Evolutionary conservation across 2,888 invertebrate genomes (phyloP), one percentile per base, ranked within the genome.

Genomic region (Drosophila greeni): DNA sequence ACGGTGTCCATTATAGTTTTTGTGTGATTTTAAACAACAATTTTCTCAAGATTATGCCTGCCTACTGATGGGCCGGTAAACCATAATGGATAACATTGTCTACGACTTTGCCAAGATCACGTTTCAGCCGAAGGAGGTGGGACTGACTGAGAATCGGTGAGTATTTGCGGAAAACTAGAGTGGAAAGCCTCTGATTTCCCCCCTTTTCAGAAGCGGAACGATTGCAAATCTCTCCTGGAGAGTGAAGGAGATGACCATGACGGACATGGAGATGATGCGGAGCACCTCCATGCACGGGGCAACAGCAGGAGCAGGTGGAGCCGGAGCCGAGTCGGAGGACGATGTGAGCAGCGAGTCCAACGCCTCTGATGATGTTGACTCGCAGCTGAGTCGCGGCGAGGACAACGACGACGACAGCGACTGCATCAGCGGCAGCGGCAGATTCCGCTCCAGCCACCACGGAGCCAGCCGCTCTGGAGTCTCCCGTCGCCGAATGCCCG

Each of bases 41-140:
- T 24, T 42, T 42, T 24, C 3, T 5, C 5, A 42, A 24, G 9
- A n/a, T 42, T 24, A 24, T 42, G 42, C 42, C 42, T n/a, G 42
- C 42, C 42, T 24, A n/a, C 42, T 42, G 24, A 42, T 42, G 48
- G 14, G 24, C 31, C 58, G 37, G 39, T 34, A 23, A 34, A 48
- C 7, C 18, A 48, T 72, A 76, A 87, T 87, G 88, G 88, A 87
- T 70, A 82, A 85, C 36, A 85, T 87, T 66, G 85, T 88, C 57
- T 81, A 75, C 51, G 86, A 86, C 54, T 82, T 87, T 56, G 82
- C 87, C 26, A 82, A 78, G 54, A 86, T 87, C 49, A 86, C 66
- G 68, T 82, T 87, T 85, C 75, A 75, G 73, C 60, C 84, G 74
- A 72, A 75, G 66, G 76, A 74, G 59, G 61, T 76, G 42, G 69